Percentiles rank a stretch among this genome's conserved stretches.
Conservation (phyloP, 2,888 invertebrate species). For the Pasiphila rectangulata region DNA sequence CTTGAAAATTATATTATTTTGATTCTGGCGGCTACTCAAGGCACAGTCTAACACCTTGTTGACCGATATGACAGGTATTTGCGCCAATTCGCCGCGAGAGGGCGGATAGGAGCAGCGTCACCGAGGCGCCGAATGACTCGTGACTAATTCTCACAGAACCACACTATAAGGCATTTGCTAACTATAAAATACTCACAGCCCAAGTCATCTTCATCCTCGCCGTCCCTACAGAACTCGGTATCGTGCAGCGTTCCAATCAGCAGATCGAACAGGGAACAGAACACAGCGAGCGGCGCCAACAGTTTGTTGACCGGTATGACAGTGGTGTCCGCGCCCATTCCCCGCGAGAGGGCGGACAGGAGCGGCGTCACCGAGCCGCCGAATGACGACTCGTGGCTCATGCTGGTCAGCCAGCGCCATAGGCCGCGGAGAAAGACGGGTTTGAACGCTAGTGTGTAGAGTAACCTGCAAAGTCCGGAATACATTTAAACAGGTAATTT, state of each 20-base stretch:
- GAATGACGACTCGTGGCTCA: constrained; percentile 62
- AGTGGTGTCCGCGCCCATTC: constrained; percentile 78
- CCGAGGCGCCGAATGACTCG: no score
- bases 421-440: constrained; percentile 87
- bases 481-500: no score
- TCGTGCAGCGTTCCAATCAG: constrained; percentile 92
- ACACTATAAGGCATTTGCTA: no score
- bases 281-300: constrained; percentile 89
- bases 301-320: constrained; percentile 84
- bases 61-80: no score
- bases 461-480: constrained; percentile 82
- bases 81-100: no score
- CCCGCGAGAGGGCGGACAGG: constrained; percentile 84
- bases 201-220: constrained; percentile 71
- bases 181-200: constrained; percentile 45
- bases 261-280: constrained; percentile 90
- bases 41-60: no score
- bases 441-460: constrained; percentile 90
- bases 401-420: constrained; percentile 83
- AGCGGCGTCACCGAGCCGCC: constrained; percentile 80
- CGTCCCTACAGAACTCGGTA: constrained; percentile 85
- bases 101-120: no score
- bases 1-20: no score
- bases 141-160: no score
- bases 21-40: no score